Evolutionary conservation across 2,888 invertebrate species (phyloP).

Genomic region (Apotomis turbidana): DNA sequence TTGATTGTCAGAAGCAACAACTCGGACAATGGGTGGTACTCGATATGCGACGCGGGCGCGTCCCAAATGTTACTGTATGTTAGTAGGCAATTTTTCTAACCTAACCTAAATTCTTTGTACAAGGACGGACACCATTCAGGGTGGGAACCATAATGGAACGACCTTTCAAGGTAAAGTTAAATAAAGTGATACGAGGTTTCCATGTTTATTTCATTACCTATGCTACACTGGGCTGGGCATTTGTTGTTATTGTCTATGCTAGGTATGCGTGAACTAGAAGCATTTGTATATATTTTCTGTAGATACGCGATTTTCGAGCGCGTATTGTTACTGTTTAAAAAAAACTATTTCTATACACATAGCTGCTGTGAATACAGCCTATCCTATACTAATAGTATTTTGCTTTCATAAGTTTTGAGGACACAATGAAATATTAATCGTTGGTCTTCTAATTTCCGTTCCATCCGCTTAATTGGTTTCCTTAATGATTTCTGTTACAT

Average conservation of each 20-base stretch:
- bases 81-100: slow-evolving; percentile 74
- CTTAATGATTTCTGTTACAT: slow-evolving; percentile 2
- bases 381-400: slow-evolving; percentile 7
- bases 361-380: slow-evolving; percentile 10
- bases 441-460: slow-evolving; percentile 16
- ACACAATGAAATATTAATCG: slow-evolving; percentile 27
- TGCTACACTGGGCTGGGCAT: too few relatives aligned
- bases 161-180: slow-evolving; percentile 25
- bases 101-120: slow-evolving; percentile 66
- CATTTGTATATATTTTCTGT: too few relatives aligned
- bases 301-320: too few relatives aligned
- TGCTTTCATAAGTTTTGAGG: slow-evolving; percentile 11
- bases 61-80: slow-evolving; percentile 63
- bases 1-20: slow-evolving; percentile 64
- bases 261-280: too few relatives aligned
- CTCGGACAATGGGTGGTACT: slow-evolving; percentile 69
- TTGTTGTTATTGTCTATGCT: too few relatives aligned
- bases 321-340: too few relatives aligned
- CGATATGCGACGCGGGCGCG: slow-evolving; percentile 66
- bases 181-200: not conserved
- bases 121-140: slow-evolving; percentile 66
- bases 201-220: too few relatives aligned
- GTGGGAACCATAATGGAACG: slow-evolving; percentile 56
- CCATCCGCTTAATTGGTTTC: slow-evolving; percentile 9
- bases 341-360: not conserved